These are phyloP conservation scores for Catostylus mosaicus DNA, from an alignment of 30 jellyfish, hydroid and myxozoan genomes.

Conservation along the genomic window DNA sequence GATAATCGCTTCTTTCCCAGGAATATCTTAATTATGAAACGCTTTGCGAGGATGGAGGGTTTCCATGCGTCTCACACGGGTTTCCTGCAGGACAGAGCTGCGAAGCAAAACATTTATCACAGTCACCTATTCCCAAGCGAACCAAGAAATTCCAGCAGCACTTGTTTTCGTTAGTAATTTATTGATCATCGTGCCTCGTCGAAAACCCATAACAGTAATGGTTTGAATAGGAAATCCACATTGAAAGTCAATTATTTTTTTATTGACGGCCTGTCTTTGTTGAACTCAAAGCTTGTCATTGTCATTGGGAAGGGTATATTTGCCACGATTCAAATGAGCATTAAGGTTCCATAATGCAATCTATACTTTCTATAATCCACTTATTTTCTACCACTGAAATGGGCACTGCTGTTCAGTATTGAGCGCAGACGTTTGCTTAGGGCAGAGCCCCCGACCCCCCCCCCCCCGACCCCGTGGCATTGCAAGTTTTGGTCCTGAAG, in stretches of 20 bases:
- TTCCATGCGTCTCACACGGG: no score
- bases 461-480: no score
- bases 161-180: constrained; percentile 26
- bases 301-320: not conserved
- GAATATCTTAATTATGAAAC: no score
- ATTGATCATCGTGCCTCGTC: constrained; percentile 1
- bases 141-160: constrained; percentile 4
- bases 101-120: not conserved
- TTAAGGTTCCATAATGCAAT: no score
- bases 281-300: constrained; percentile 7
- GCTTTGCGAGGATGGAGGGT: no score
- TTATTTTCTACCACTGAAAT: no score
- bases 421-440: no score
- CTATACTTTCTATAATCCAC: no score
- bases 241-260: constrained; percentile 10
- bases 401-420: no score
- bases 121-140: not conserved
- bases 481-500: no score
- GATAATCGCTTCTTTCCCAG: constrained; percentile 24
- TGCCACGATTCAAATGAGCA: no score
- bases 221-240: constrained; percentile 16
- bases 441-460: no score
- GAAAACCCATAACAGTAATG: not conserved
- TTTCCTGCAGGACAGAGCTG: not conserved
- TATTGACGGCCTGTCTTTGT: constrained; percentile 9